These are phyloP conservation scores for Cyanoderma ruficeps DNA, from an alignment of 2,113 vertebrate species.

Conservation along the genomic window DNA sequence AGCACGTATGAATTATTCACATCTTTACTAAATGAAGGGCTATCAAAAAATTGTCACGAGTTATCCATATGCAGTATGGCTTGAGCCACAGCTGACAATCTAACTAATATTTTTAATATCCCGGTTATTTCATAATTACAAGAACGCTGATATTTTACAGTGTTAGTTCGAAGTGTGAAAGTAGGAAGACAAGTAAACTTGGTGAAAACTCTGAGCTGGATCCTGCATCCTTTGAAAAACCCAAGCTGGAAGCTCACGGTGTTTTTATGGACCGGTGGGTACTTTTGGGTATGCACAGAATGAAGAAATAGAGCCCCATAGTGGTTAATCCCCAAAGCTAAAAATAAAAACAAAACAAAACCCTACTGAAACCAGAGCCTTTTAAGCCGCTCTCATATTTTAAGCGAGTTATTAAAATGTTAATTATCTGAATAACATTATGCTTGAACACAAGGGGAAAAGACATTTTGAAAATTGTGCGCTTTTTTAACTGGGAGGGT, in stretches of 20 bases:
- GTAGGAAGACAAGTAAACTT: constrained; percentile 3
- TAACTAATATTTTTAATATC: constrained; percentile 73
- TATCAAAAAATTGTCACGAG: constrained; percentile 68
- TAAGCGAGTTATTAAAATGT: constrained; percentile 48
- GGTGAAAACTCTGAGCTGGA: background rate
- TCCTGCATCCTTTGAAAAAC: background rate
- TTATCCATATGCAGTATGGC: constrained; percentile 58
- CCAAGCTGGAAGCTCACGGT: background rate
- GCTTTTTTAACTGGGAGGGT: constrained; percentile 86
- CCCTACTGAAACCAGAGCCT: constrained; percentile 19
- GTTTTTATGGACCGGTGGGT: constrained; percentile 30
- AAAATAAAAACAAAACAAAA: constrained; percentile 56
- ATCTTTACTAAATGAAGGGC: constrained; percentile 59
- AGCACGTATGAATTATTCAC: constrained; percentile 64
- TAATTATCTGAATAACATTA: constrained; percentile 53
- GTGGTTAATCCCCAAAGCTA: constrained; percentile 67
- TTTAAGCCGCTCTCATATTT: constrained; percentile 47
- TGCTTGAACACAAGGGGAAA: constrained; percentile 37
- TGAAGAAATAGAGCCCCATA: constrained; percentile 63
- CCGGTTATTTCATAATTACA: constrained; percentile 59
- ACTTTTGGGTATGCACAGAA: constrained; percentile 55
- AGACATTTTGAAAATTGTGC: constrained; percentile 80
- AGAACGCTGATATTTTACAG: background rate
- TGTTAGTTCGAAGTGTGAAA: background rate
- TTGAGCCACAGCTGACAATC: constrained; percentile 56